Percentiles rank a stretch among this genome's conserved stretches.
Evolutionary conservation across 2,888 invertebrate species (phyloP).

Genomic region (Tridacna gigas): DNA sequence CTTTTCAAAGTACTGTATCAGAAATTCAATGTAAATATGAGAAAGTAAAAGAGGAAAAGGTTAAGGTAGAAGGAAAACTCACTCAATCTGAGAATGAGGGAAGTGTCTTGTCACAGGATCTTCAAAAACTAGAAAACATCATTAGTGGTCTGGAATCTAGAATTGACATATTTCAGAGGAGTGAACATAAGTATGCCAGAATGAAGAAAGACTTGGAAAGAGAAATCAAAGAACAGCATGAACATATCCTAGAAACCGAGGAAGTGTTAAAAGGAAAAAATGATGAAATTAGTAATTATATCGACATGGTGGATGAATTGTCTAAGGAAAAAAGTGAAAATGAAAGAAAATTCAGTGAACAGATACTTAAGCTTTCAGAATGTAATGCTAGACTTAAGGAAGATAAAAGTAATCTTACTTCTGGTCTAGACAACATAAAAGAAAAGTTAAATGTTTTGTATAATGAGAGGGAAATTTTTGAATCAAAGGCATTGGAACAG

Average conservation of each 20-base stretch:
- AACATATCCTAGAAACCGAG: neutral
- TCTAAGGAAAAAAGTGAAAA: too few species aligned
- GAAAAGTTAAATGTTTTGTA: too few species aligned
- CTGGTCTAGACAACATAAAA: too few species aligned
- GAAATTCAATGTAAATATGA: slow-evolving; percentile 4
- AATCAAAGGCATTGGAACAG: too few species aligned
- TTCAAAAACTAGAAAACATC: neutral
- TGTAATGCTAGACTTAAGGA: too few species aligned
- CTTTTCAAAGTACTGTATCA: slow-evolving; percentile 47
- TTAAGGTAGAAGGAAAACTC: slow-evolving; percentile 33
- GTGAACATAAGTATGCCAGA: neutral
- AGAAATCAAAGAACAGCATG: neutral
- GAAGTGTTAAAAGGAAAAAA: neutral
- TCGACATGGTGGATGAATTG: neutral
- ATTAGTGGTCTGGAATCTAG: neutral
- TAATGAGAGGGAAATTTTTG: too few species aligned
- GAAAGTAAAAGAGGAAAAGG: slow-evolving; percentile 20
- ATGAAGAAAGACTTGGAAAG: neutral
- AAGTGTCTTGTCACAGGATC: slow-evolving; percentile 41
- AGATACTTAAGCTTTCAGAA: too few species aligned
- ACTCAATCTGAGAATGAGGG: slow-evolving; percentile 32
- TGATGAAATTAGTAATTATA: neutral
- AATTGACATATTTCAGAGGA: neutral
- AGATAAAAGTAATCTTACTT: too few species aligned
- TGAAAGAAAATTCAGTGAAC: too few species aligned